A percentile compares a stretch with the other conserved stretches of the same genome.
Evolutionary conservation across 2,888 invertebrate genomes (phyloP).

Genomic region (Acrobeloides nanus): DNA sequence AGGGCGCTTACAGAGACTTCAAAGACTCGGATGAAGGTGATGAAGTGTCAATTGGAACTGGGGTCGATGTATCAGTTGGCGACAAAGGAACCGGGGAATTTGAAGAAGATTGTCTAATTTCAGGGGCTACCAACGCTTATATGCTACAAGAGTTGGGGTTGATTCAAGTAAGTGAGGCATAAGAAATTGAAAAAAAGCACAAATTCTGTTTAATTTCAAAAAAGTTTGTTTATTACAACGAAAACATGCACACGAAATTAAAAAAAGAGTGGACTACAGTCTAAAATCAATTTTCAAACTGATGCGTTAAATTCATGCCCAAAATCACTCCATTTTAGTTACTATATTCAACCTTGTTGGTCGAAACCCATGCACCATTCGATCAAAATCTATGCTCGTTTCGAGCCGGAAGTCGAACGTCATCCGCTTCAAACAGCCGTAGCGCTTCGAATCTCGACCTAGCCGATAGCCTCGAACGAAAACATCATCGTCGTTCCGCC

Average conservation of each 20-base stretch:
- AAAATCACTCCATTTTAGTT: too few relatives aligned
- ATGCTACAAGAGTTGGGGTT: constrained; percentile 77
- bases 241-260: too few relatives aligned
- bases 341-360: constrained; percentile 81
- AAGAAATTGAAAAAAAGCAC: too few relatives aligned
- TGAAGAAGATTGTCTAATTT: constrained; percentile 31
- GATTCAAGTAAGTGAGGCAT: constrained; percentile 25
- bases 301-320: too few relatives aligned
- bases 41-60: constrained; percentile 16
- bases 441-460: constrained; percentile 41
- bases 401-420: constrained; percentile 15
- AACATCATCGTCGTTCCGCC: constrained; percentile 63
- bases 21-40: constrained; percentile 25
- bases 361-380: constrained; percentile 75
- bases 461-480: constrained; percentile 30
- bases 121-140: constrained; percentile 73
- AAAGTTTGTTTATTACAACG: too few relatives aligned
- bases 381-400: constrained; percentile 22
- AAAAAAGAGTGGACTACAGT: too few relatives aligned
- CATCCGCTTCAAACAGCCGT: constrained; percentile 35
- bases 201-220: too few relatives aligned
- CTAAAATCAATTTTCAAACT: too few relatives aligned
- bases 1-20: constrained; percentile 43
- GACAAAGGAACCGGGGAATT: constrained; percentile 25
- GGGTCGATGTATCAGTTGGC: constrained; percentile 6